Evolutionary conservation across 2,113 vertebrate species (phyloP).

Genomic region (Cygnus atratus): DNA sequence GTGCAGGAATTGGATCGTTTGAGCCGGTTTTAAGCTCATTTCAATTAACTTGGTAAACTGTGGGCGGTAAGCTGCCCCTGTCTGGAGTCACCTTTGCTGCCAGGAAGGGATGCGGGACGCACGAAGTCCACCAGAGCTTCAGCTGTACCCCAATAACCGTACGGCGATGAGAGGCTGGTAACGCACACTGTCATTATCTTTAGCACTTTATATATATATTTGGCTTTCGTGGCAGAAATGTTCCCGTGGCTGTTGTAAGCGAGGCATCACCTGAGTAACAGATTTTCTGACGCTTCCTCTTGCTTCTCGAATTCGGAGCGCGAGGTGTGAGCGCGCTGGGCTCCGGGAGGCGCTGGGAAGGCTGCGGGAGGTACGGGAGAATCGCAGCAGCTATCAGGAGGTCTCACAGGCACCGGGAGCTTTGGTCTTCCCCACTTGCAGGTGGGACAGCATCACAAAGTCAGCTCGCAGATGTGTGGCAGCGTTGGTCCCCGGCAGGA

Average conservation of each 20-base stretch:
- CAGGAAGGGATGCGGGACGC: background rate
- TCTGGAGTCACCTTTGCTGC: slow-evolving; percentile 51
- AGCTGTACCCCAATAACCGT: background rate
- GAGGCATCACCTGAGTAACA: slow-evolving; percentile 68
- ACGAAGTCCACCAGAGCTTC: background rate
- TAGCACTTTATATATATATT: slow-evolving; percentile 66
- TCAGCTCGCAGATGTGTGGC: background rate
- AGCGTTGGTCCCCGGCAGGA: background rate
- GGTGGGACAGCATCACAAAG: background rate
- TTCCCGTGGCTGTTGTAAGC: slow-evolving; percentile 58
- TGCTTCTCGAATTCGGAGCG: background rate
- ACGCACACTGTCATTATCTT: slow-evolving; percentile 64
- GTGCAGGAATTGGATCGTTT: slow-evolving; percentile 9
- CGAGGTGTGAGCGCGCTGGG: slow-evolving; percentile 21
- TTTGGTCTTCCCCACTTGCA: background rate
- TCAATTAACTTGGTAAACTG: slow-evolving; percentile 57
- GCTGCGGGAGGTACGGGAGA: background rate
- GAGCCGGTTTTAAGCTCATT: slow-evolving; percentile 51
- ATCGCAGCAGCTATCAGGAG: slow-evolving; percentile 13
- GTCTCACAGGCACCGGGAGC: background rate
- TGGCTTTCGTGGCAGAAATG: slow-evolving; percentile 46
- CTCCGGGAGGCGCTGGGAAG: slow-evolving; percentile 10
- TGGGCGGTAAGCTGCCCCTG: slow-evolving; percentile 31
- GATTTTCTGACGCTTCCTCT: slow-evolving; percentile 51
- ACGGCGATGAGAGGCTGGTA: slow-evolving; percentile 31